A percentile compares a stretch with the other conserved stretches of the same genome.
These are phyloP conservation scores for Caenorhabditis elegans DNA, from an alignment of 1,140 invertebrate genomes.

Conservation along the genomic window WBcel235 BX284606.5:7800501-7801000, in stretches of 20 bases:
- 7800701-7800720: not conserved
- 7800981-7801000: too few relatives aligned
- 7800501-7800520: too few relatives aligned
- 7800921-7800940: not conserved
- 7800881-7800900: not conserved
- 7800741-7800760: not conserved
- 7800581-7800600: not conserved
- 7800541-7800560: too few relatives aligned
- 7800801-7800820: not conserved
- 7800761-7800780: not conserved
- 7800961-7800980: not conserved
- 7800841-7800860: not conserved
- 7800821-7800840: not conserved
- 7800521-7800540: too few relatives aligned
- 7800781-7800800: too few relatives aligned
- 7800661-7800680: not conserved
- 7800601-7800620: not conserved
- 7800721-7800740: not conserved
- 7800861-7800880: not conserved
- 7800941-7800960: not conserved
- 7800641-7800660: not conserved
- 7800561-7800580: too few relatives aligned
- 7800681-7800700: not conserved
- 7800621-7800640: not conserved
- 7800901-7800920: not conserved